Evolutionary conservation across 2,797 vertebrate species (phyloP), one percentile per base, ranked within the genome.

Genomic region (Protonibea diacanthus): DNA sequence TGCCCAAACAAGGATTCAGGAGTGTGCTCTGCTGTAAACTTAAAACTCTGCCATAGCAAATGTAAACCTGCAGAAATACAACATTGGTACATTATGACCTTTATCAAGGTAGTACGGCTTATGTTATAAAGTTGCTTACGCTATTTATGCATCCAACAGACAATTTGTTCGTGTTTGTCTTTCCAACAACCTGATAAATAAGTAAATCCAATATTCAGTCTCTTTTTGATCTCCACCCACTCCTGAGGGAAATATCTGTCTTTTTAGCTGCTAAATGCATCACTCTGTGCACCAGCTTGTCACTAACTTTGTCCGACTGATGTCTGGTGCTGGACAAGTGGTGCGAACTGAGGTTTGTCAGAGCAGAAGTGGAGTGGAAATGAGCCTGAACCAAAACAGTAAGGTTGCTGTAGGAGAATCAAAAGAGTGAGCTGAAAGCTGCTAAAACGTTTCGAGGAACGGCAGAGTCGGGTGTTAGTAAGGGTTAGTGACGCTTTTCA

Each of bases 321-420:
- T 59, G 27, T 78, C 51, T 57, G 57, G 21, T 49, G 52, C 51
- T 48, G 29, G 51, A 27, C 57, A 49, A 40, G 60, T 18, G 21
- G 58, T 33, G 17, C 63, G 15, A 13, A 29, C 49, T 12, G 5
- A 3, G 29, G 0, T 48, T 60, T 38, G 49, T 60, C 47, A 38
- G 27, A 74, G 21, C 11, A 44, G 64, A 21, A 65, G 49, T 57
- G 45, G 27, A 53, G 33, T 51, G 63, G 40, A 69, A 72, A 73
- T 48, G 4, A 18, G 58, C 27, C 33, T 17, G 20, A 74, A 71
- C 14, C 21, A 49, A 58, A 80, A 74, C 59, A 47, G 38, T 23
- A 20, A 53, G 66, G 65, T 58, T 40, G n/a, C 49, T 48, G 40
- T 47, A 13, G 7, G 38, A 17, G 70, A 73, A 86, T 47, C 6